phyloP scores from a whole-genome alignment of 2,888 invertebrate species.

The Seladonia tumulorum region DNA sequence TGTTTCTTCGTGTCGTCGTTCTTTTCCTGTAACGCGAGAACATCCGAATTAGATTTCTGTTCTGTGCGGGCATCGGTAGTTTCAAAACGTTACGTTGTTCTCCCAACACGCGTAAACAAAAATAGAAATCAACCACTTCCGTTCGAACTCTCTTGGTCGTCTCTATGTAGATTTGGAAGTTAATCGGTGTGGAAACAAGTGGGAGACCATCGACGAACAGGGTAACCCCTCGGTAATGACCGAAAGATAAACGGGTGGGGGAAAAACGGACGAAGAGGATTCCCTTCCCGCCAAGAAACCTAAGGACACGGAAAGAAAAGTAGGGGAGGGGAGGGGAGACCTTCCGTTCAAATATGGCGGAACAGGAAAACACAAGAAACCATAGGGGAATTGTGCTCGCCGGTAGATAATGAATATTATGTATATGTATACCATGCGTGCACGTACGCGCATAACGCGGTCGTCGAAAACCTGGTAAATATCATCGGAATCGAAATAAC shows the following conservation, averaged over 20 bases:
- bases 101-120: background rate
- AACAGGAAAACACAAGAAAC: conserved; percentile 58
- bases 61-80: background rate
- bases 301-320: conserved; percentile 50
- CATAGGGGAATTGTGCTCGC: conserved; percentile 16
- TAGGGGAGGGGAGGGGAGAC: conserved; percentile 30
- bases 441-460: background rate
- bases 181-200: conserved; percentile 34
- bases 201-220: conserved; percentile 30
- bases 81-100: background rate
- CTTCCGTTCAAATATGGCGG: conserved; percentile 63
- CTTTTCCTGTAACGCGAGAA: conserved; percentile 86
- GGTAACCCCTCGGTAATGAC: conserved; percentile 23
- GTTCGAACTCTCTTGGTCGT: background rate
- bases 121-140: conserved; percentile 15
- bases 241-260: conserved; percentile 43
- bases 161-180: conserved; percentile 3
- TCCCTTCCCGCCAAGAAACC: conserved; percentile 69
- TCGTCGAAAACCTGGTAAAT: background rate
- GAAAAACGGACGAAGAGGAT: conserved; percentile 48
- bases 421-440: too few relatives aligned
- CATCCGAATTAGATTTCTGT: background rate
- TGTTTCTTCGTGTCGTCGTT: conserved; percentile 91
- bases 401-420: background rate
- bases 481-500: background rate